These are phyloP conservation scores for Orchesellides sinensis DNA, from an alignment of 2,888 invertebrate genomes.

Conservation along the genomic window DNA sequence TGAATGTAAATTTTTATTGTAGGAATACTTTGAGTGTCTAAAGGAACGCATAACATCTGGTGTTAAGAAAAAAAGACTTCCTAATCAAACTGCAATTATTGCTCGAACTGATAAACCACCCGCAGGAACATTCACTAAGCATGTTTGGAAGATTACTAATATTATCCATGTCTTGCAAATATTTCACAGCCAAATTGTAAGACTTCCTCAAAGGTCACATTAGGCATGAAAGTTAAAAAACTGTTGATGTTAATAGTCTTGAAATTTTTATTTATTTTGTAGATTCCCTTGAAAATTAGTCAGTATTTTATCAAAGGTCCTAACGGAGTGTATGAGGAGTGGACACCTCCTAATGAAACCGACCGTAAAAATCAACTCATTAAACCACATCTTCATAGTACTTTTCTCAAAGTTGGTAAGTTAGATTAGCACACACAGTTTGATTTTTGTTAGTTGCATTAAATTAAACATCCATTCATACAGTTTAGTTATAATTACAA, in stretches of 20 bases:
- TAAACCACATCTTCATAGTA: slow-evolving; percentile 82
- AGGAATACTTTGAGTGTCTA: slow-evolving; percentile 85
- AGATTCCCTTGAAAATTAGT: slow-evolving; percentile 82
- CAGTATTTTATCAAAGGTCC: slow-evolving; percentile 82
- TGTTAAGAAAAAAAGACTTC: slow-evolving; percentile 82
- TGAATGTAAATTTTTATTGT: slow-evolving; percentile 65
- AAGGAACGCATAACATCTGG: slow-evolving; percentile 83
- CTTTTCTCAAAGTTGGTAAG: slow-evolving; percentile 83
- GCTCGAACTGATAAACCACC: slow-evolving; percentile 81
- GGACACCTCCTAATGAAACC: slow-evolving; percentile 77
- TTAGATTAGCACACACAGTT: slow-evolving; percentile 45
- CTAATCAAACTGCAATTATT: slow-evolving; percentile 82
- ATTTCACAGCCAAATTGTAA: slow-evolving; percentile 83
- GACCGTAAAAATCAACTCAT: slow-evolving; percentile 77
- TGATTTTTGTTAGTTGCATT: too few species aligned
- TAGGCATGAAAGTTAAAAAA: not conserved
- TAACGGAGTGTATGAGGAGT: slow-evolving; percentile 81
- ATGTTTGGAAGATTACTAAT: slow-evolving; percentile 85
- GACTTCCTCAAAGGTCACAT: slow-evolving; percentile 45
- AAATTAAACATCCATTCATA: too few species aligned
- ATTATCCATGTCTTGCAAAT: slow-evolving; percentile 85
- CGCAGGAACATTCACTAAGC: slow-evolving; percentile 83
- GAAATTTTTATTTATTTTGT: slow-evolving; percentile 69
- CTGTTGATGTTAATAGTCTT: not conserved
- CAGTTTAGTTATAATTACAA: too few species aligned